Conservation (phyloP, 2,888 invertebrate species). For the Stenurella melanura region DNA sequence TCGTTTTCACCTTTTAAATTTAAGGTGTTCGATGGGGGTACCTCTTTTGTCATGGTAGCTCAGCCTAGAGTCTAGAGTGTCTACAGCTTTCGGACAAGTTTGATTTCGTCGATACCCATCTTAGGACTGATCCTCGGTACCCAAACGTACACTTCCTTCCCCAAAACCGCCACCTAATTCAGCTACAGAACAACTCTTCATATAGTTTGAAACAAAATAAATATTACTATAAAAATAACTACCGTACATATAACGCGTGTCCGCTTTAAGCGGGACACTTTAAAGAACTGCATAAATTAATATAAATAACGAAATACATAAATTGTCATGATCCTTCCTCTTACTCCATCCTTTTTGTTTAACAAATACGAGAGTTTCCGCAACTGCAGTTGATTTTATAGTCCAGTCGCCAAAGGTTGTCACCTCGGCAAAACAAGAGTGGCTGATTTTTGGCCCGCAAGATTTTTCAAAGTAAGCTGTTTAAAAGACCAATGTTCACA, state of each 20-base stretch:
- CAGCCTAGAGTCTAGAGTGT: too few relatives aligned
- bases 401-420: too few relatives aligned
- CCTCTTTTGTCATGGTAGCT: too few relatives aligned
- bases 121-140: background rate
- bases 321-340: constrained; percentile 54
- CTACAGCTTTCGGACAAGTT: too few relatives aligned
- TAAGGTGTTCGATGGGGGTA: too few relatives aligned
- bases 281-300: constrained; percentile 52
- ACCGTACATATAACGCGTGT: constrained; percentile 46
- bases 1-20: too few relatives aligned
- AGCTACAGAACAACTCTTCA: constrained; percentile 51
- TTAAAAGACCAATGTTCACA: too few relatives aligned
- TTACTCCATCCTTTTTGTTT: constrained; percentile 33
- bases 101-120: background rate
- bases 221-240: constrained; percentile 45
- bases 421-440: too few relatives aligned
- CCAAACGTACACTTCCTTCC: background rate
- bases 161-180: background rate
- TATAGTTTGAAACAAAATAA: constrained; percentile 40
- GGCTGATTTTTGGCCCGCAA: too few relatives aligned
- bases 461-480: too few relatives aligned
- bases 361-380: constrained; percentile 37
- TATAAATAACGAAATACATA: constrained; percentile 53
- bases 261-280: constrained; percentile 45
- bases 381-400: constrained; percentile 41